phyloP scores from a whole-genome alignment of 2,113 vertebrate genomes.

The Cryptomyrus ogoouensis region DNA sequence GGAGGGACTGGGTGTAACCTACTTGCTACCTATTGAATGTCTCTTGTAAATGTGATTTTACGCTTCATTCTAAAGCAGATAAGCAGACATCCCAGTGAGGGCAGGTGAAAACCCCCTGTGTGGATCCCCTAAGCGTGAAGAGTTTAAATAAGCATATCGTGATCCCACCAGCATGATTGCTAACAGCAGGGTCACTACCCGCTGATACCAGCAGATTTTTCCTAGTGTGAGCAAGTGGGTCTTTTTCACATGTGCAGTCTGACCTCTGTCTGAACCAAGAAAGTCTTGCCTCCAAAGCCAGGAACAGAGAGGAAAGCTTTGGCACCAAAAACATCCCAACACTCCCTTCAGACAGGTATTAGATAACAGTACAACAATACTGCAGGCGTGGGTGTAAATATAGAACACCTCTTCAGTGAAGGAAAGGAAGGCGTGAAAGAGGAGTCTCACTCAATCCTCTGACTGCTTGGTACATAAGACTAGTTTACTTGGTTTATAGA shows the following conservation, averaged over 20 bases:
- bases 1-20: neutral
- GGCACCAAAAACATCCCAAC: neutral
- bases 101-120: neutral
- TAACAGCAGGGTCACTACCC: neutral
- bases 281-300: neutral
- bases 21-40: neutral
- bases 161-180: neutral
- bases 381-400: neutral
- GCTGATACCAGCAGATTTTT: neutral
- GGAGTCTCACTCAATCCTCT: neutral
- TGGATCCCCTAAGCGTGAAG: neutral
- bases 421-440: neutral
- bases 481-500: neutral
- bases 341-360: conserved; percentile 5
- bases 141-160: conserved; percentile 4
- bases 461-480: neutral
- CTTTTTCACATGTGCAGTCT: neutral
- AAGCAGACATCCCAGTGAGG: neutral
- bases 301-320: neutral
- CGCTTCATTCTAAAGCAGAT: neutral
- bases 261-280: neutral
- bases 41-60: neutral
- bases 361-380: neutral
- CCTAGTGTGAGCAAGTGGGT: neutral
- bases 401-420: conserved; percentile 11